A percentile compares a stretch with the other conserved stretches of the same genome.
Evolutionary conservation across 2,888 invertebrate genomes (phyloP).

Genomic region (Galeopsomyia nigrocyanea): DNA sequence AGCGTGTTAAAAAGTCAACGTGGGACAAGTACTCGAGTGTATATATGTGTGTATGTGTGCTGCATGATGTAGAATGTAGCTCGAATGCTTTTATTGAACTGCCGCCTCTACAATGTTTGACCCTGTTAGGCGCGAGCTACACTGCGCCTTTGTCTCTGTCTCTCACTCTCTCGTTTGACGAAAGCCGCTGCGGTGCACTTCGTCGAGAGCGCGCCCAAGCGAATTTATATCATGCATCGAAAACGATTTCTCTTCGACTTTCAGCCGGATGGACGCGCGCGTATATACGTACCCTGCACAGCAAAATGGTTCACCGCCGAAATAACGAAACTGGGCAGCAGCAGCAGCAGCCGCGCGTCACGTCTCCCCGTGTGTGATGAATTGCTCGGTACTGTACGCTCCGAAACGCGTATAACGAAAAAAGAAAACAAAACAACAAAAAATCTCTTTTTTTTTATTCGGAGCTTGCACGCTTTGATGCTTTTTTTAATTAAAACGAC

Average conservation of each 20-base stretch:
- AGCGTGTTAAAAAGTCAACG: no score
- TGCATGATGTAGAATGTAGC: background rate
- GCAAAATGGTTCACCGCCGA: no score
- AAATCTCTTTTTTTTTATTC: no score
- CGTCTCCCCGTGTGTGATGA: background rate
- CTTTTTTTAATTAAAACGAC: no score
- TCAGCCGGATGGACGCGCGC: no score
- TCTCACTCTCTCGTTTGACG: background rate
- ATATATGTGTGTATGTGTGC: no score
- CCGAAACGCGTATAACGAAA: no score
- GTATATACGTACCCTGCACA: no score
- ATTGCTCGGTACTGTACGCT: no score
- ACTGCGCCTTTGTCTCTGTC: background rate
- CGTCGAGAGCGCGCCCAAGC: background rate
- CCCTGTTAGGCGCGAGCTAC: conserved; percentile 34
- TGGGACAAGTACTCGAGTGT: no score
- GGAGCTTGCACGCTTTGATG: no score
- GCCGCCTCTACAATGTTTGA: conserved; percentile 36
- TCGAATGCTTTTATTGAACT: conserved; percentile 35
- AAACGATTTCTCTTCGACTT: conserved; percentile 7
- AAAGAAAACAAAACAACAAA: no score
- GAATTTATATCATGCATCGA: conserved; percentile 5
- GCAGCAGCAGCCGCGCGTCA: background rate
- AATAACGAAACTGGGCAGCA: background rate
- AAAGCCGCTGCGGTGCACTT: background rate